Evolutionary conservation across 2,888 invertebrate species (phyloP).

Genomic region (Buathra laborator): DNA sequence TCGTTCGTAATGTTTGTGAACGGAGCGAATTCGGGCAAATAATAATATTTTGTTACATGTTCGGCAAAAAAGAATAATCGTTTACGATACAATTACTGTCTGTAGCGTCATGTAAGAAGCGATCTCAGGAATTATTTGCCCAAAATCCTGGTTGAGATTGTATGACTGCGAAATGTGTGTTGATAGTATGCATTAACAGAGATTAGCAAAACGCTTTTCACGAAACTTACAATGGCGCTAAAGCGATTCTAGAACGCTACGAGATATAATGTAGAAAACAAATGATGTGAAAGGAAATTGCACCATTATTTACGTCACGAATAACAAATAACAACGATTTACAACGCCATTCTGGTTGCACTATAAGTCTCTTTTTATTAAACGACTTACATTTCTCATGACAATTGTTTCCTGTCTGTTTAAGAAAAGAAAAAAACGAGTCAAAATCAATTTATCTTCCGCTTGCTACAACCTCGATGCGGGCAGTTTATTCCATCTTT

Average conservation of each 20-base stretch:
- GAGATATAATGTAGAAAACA: background rate
- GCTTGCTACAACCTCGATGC: conserved; percentile 37
- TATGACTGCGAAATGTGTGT: background rate
- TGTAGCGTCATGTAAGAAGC: background rate
- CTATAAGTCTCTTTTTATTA: conserved; percentile 52
- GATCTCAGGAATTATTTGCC: background rate
- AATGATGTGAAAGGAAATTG: background rate
- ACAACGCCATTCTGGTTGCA: conserved; percentile 14
- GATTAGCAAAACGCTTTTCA: background rate
- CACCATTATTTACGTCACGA: too few species aligned
- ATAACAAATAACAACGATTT: background rate
- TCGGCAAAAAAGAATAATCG: background rate
- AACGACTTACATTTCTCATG: conserved; percentile 46
- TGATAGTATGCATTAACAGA: background rate
- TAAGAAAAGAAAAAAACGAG: conserved; percentile 18
- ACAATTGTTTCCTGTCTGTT: conserved; percentile 44
- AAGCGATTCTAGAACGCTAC: background rate
- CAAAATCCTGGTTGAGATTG: background rate
- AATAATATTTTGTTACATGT: conserved; percentile 1
- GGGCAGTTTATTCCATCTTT: conserved; percentile 36
- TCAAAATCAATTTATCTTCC: conserved; percentile 34
- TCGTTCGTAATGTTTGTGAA: background rate
- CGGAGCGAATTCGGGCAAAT: conserved; percentile 2
- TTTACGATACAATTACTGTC: background rate
- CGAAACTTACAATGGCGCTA: background rate